Conservation (phyloP, 2,888 invertebrate species). For the Alitta virens region DNA sequence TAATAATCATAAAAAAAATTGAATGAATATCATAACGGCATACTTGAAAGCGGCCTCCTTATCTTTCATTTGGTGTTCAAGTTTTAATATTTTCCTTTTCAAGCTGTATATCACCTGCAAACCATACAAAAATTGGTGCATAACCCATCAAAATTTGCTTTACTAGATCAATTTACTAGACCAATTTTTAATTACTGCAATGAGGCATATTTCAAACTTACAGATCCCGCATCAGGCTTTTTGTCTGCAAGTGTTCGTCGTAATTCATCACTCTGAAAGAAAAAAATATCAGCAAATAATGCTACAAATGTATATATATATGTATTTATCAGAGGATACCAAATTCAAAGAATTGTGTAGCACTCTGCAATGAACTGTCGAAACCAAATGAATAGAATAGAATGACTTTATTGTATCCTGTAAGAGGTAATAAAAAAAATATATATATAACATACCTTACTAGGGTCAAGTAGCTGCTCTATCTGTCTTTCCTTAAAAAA, state of each 20-base stretch:
- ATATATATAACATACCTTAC: constrained; percentile 29
- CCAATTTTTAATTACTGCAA: no score
- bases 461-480: constrained; percentile 48
- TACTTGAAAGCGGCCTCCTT: constrained; percentile 50
- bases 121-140: background rate
- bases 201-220: constrained; percentile 17
- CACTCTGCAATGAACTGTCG: no score
- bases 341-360: no score
- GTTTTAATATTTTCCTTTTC: constrained; percentile 54
- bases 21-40: constrained; percentile 24
- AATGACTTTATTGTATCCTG: no score
- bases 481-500: constrained; percentile 50
- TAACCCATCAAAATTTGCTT: background rate
- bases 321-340: no score
- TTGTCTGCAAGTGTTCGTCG: constrained; percentile 49
- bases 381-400: no score
- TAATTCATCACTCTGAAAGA: constrained; percentile 49
- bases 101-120: constrained; percentile 48
- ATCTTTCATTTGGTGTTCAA: constrained; percentile 52
- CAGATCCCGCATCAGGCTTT: constrained; percentile 48
- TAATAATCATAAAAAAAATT: no score
- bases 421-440: no score
- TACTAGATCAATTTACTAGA: no score
- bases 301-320: no score
- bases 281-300: background rate